Evolutionary conservation across 2,113 vertebrate species (phyloP).

Genomic region (Procavia capensis): DNA sequence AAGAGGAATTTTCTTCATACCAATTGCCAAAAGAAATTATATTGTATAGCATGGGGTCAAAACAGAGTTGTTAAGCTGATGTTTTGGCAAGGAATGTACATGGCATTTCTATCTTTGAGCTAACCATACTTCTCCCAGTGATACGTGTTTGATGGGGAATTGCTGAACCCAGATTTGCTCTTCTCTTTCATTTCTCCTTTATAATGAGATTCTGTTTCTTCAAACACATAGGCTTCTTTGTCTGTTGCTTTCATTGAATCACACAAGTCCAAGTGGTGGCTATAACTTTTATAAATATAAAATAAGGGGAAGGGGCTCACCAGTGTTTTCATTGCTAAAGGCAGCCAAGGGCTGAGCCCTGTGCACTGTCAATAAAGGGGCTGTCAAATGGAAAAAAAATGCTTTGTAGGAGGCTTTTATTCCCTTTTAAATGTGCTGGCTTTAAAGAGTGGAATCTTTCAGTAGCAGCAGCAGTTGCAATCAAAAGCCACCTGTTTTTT

Average conservation of each 20-base stretch:
- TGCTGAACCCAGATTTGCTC: background rate
- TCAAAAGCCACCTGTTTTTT: slow-evolving; percentile 74
- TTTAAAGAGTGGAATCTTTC: slow-evolving; percentile 72
- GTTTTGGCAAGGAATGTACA: background rate
- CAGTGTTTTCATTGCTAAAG: background rate
- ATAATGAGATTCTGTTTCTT: background rate
- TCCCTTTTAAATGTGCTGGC: slow-evolving; percentile 44
- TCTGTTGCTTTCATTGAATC: background rate
- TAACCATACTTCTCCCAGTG: background rate
- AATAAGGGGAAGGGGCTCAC: background rate
- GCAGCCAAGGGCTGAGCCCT: slow-evolving; percentile 23
- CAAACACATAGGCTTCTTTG: background rate
- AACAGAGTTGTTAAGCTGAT: background rate
- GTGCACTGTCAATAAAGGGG: background rate
- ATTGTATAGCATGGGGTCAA: background rate
- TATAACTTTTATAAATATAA: slow-evolving; percentile 2
- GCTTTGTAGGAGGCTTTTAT: slow-evolving; percentile 50
- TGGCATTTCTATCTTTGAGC: slow-evolving; percentile 16
- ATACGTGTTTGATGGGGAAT: background rate
- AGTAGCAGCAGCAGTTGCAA: slow-evolving; percentile 64
- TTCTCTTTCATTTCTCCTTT: slow-evolving; percentile 7
- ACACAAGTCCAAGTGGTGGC: background rate
- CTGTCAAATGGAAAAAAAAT: slow-evolving; percentile 9
- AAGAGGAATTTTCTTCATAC: background rate
- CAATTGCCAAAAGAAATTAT: background rate